phyloP scores from a whole-genome alignment of 2,113 vertebrate species.

The Lucifuga dentata region DNA sequence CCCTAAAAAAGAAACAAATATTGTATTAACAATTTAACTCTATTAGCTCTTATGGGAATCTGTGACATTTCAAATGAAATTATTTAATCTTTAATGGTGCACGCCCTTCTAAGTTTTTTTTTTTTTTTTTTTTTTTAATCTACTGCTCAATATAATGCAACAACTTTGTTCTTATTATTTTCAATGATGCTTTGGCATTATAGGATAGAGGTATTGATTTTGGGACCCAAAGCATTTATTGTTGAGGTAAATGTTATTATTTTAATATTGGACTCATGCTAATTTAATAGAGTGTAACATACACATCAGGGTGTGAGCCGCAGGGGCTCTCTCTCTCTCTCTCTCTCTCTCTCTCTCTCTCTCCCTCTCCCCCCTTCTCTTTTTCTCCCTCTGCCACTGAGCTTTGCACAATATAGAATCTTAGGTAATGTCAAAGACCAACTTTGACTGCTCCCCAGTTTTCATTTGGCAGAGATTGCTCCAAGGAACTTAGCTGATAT shows the following conservation, averaged over 20 bases:
- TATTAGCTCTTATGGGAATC: slow-evolving; percentile 80
- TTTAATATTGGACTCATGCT: slow-evolving; percentile 83
- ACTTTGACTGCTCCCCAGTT: slow-evolving; percentile 24
- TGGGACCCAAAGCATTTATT: slow-evolving; percentile 81
- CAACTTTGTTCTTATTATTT: slow-evolving; percentile 83
- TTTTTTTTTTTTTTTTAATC: slow-evolving; percentile 55
- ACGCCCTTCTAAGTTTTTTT: slow-evolving; percentile 72
- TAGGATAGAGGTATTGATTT: slow-evolving; percentile 82
- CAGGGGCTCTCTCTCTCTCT: slow-evolving; percentile 65
- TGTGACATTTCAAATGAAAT: slow-evolving; percentile 86
- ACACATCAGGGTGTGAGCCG: slow-evolving; percentile 71
- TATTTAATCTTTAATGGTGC: slow-evolving; percentile 82
- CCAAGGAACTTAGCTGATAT: not conserved
- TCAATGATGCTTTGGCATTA: slow-evolving; percentile 85
- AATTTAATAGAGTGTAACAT: slow-evolving; percentile 83
- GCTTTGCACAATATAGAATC: slow-evolving; percentile 53
- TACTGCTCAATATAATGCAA: slow-evolving; percentile 80
- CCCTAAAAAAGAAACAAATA: slow-evolving; percentile 39
- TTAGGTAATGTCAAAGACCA: slow-evolving; percentile 53
- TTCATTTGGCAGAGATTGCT: slow-evolving; percentile 17
- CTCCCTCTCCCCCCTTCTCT: slow-evolving; percentile 10
- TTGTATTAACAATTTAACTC: slow-evolving; percentile 75
- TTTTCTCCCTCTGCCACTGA: slow-evolving; percentile 29
- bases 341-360: slow-evolving; percentile 16
- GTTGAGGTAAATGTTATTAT: slow-evolving; percentile 85